These are phyloP conservation scores for Petrocephalus sullivani DNA, from an alignment of 2,797 vertebrate genomes.

Conservation along the genomic window DNA sequence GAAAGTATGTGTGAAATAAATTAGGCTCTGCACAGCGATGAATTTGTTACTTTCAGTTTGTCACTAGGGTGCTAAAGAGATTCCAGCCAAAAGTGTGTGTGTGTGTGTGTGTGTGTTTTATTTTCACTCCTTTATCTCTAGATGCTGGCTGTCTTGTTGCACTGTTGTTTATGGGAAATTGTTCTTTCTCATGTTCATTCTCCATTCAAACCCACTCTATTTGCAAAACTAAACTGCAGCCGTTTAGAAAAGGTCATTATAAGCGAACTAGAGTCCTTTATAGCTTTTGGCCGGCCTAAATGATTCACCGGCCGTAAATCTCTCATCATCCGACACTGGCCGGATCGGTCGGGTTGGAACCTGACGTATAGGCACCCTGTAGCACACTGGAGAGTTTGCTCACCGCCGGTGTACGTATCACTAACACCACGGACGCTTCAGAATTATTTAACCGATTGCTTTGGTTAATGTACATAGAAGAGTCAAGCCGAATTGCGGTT, in stretches of 20 bases:
- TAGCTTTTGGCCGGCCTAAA: background rate
- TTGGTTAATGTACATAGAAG: background rate
- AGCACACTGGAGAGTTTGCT: background rate
- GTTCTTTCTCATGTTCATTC: background rate
- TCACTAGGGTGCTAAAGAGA: background rate
- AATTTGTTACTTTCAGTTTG: background rate
- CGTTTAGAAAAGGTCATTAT: background rate
- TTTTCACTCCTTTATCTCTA: background rate
- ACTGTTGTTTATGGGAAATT: background rate
- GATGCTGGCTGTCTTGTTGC: background rate
- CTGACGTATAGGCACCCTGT: background rate
- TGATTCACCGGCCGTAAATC: background rate
- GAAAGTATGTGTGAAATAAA: background rate
- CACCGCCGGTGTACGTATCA: background rate
- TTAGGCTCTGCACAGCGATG: background rate
- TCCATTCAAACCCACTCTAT: background rate
- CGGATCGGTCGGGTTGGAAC: background rate
- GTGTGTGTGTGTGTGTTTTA: background rate
- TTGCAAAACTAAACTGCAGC: background rate
- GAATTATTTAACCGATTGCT: background rate
- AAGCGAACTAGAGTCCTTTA: background rate
- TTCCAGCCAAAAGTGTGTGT: background rate
- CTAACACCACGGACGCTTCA: background rate
- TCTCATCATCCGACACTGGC: background rate
- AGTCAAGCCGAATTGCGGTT: background rate